Base-by-base conservation (phyloP, 2,888 invertebrate genomes). In the Lycia hirtaria region DNA sequence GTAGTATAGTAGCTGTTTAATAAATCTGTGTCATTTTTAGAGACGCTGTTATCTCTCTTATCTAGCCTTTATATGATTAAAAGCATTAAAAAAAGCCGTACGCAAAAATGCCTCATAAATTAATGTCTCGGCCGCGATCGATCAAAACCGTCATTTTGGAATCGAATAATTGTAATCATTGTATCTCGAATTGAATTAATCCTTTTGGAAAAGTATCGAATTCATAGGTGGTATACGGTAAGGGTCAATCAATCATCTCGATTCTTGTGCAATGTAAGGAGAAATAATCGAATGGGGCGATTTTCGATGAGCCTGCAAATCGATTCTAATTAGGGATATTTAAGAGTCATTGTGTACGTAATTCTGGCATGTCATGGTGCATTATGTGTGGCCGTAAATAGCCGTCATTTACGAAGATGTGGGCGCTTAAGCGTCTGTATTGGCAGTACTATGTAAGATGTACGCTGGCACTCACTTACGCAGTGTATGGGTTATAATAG, bases 261-360 rank as follows among this genome's bases (percentile, higher is more conserved):
- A 58, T 88, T 73, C 73, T 88, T 88, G 80, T 72, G 83, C 86
- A 88, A 88, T 68, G 63, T 68, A 67, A 35, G 72, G 83, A 88
- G 81, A 80, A 86, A 87, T 81, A 80, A 72, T 73, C 68, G 74
- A 77, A 77, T 78, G 43, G 24, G 52, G 43, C 33, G 45, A 71
- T 73, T 70, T 69, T 58, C 75, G 76, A 77, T 64, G 62, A 58
- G 56, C 53, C 78, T 80, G 83, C 85, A 85, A 87, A 90, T 87
- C 83, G 85, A 81, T 87, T 81, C 84, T 88, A 90, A 90, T 92
- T 90, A 86, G 73, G 74, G 78, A 85, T 84, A 87, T 87, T 89
- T 86, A 84, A 81, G 82, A 89, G 85, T 88, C 86, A 88, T 87
- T 88, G 86, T 85, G 72, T 59, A 64, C 47, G 60, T 28, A 73